Evolutionary conservation across 2,797 vertebrate species (phyloP).

Genomic region (Bryconaethiops microstoma): DNA sequence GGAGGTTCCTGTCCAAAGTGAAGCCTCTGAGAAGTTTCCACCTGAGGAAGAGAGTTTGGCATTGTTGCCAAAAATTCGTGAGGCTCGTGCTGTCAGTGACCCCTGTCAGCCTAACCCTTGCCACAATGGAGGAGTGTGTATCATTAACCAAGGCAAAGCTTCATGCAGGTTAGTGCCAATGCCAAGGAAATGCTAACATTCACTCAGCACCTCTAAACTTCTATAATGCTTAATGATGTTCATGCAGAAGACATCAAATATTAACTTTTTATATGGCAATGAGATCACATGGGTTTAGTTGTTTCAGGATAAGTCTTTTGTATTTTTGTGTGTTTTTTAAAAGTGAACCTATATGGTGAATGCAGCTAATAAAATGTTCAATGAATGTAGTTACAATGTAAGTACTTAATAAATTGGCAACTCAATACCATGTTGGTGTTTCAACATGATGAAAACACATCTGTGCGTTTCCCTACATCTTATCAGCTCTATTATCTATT

Average conservation of each 20-base stretch:
- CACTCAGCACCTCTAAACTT: not conserved
- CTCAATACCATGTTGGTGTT: not conserved
- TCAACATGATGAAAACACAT: not conserved
- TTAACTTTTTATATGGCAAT: not conserved
- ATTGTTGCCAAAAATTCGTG: constrained; percentile 58
- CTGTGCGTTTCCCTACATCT: not conserved
- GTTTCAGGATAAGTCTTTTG: not conserved
- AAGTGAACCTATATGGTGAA: no score
- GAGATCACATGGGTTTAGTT: not conserved
- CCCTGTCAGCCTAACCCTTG: constrained; percentile 83
- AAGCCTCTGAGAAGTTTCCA: not conserved
- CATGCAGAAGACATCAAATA: no score
- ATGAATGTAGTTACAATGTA: no score
- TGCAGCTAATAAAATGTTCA: no score
- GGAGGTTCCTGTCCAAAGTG: constrained; percentile 73
- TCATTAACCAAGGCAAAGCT: constrained; percentile 72
- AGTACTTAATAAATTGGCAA: not conserved
- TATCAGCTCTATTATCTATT: no score
- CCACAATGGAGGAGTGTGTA: constrained; percentile 84
- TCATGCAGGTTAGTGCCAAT: constrained; percentile 82
- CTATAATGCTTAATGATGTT: not conserved
- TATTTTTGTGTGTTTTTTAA: no score
- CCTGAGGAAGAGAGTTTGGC: constrained; percentile 42
- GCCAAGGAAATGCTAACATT: not conserved
- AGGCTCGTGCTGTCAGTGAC: constrained; percentile 51